A percentile compares a stretch with the other conserved stretches of the same genome.
Conservation (phyloP, 2,113 vertebrate genomes). For the Sialia sialis region DNA sequence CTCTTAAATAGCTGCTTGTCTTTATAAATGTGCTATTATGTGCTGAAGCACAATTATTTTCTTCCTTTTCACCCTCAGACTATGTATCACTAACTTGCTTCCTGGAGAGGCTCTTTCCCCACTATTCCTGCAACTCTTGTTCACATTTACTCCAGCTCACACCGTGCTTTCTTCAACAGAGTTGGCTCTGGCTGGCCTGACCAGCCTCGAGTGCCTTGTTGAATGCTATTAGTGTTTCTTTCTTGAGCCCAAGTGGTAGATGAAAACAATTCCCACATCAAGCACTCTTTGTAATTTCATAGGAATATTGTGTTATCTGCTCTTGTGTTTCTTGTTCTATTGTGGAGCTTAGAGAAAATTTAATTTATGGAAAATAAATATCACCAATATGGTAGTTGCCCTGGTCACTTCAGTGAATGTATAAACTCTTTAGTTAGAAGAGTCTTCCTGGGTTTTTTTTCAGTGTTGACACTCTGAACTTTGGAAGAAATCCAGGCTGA, state of each 20-base stretch:
- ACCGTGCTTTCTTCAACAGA: rapidly evolving
- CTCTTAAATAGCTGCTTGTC: background rate
- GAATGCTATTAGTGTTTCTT: background rate
- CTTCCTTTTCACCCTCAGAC: background rate
- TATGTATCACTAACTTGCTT: background rate
- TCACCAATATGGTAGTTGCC: background rate
- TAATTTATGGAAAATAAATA: background rate
- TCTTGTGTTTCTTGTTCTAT: background rate
- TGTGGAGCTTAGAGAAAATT: background rate
- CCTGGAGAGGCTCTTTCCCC: background rate
- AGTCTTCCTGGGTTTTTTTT: background rate
- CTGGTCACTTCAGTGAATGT: background rate
- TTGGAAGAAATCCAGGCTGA: background rate
- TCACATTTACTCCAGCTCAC: background rate
- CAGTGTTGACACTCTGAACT: background rate
- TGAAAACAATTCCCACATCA: background rate
- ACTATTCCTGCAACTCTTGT: background rate
- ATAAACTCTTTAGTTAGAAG: background rate
- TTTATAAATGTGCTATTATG: background rate
- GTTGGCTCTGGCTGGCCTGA: background rate
- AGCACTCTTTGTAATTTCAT: background rate
- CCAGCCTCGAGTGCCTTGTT: background rate
- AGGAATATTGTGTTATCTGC: background rate
- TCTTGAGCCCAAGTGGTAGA: background rate
- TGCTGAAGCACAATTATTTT: background rate